Base-by-base conservation (phyloP, 2,888 invertebrate species). In the Noctua fimbriata region DNA sequence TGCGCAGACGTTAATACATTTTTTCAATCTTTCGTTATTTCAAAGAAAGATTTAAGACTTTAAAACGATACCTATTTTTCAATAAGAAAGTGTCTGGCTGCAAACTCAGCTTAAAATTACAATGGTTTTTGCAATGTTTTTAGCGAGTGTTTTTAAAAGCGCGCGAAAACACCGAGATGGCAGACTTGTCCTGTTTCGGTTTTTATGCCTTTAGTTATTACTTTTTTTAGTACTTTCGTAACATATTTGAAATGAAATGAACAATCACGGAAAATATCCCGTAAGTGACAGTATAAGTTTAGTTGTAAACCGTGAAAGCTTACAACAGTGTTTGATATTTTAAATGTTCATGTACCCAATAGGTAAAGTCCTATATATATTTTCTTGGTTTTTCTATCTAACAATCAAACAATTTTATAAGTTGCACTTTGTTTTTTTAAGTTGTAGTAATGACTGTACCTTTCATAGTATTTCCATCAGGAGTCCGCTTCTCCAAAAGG, bases 1-100 rank as follows among this genome's bases (percentile, higher is more conserved):
- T 79, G 78, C 79, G 79, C 83, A 88, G 78, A 87, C 81, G 78
- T 79, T 71, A 66, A 16, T 16, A 63, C 21, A 52, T 87, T 80
- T 70, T 82, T 78, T 66, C 9, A 58, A 58, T 75, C 28, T 55
- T 58, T 55, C 2, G 2, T 67, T 66, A 66, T 44, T 55, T 41
- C 12, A 60, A 14, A 28, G 5, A 32, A 32, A 63, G 7, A 32
- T 18, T 63, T 12, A 52, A 52, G 14, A 12, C 6, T 82, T 69
- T 60, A 4, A 44, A 44, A 47, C 12, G 44, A 47, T 14, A 47
- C 16, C 41, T 75, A 75, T 36, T 60, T 66, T 28, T 16, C 7
- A 1, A n/a, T n/a, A 16, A 75, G 2, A 82, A 66, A 44, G 2
- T 49, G 47, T 82, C 9, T 44, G 41, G n/a, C 32, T 66, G 7